Evolutionary conservation across 1,140 invertebrate species (phyloP).

Genomic region (Lepidotrigona ventralis): DNA sequence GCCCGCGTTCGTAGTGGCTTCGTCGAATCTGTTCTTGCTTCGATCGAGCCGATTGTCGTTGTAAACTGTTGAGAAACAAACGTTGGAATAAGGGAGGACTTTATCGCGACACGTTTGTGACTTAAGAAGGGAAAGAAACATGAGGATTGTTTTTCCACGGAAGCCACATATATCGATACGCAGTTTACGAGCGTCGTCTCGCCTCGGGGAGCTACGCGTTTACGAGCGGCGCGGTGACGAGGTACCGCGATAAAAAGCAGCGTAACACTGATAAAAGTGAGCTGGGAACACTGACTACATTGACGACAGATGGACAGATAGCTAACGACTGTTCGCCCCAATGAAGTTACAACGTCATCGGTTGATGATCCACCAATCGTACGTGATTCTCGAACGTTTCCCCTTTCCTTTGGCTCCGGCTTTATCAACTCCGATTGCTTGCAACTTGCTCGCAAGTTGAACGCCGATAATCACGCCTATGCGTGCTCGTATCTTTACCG

Average conservation of each 20-base stretch:
- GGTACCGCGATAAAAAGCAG: conserved; percentile 7
- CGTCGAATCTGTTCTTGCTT: no score
- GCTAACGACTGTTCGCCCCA: not conserved
- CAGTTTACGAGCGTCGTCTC: not conserved
- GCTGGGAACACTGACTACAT: not conserved
- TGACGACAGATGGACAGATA: not conserved
- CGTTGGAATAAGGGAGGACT: no score
- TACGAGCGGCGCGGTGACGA: not conserved
- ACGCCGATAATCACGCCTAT: not conserved
- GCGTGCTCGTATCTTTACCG: not conserved
- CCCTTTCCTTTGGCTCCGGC: not conserved
- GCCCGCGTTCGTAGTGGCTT: no score
- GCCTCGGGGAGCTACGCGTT: not conserved
- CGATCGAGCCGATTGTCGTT: no score
- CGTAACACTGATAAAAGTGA: not conserved
- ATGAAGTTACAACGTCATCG: not conserved
- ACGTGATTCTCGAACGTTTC: not conserved
- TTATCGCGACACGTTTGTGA: not conserved
- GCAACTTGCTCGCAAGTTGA: conserved; percentile 5
- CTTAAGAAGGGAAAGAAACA: not conserved
- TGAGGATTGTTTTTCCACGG: not conserved
- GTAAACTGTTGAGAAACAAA: no score
- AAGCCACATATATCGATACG: not conserved
- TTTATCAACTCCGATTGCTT: conserved; percentile 6
- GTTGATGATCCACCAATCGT: not conserved